Percentiles rank a stretch among this genome's conserved stretches.
Conservation (phyloP, 2,888 invertebrate species). For the Morinoia aosen region DNA sequence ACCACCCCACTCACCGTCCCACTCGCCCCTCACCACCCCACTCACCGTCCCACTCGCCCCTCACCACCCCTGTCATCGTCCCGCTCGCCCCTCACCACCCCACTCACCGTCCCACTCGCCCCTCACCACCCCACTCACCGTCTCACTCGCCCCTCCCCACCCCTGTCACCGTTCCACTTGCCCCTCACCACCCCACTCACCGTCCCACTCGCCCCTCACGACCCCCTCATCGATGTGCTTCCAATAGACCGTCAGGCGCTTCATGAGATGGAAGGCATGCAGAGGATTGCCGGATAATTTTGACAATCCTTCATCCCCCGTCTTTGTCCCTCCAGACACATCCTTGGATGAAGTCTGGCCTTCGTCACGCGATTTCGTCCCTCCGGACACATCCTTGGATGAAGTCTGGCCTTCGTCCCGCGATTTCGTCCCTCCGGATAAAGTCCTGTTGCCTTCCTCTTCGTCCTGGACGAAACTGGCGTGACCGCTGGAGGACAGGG, state of each 20-base stretch:
- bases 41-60: background rate
- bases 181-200: slow-evolving; percentile 8
- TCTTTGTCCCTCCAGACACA: background rate
- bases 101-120: background rate
- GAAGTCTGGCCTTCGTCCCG: background rate
- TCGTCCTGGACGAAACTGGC: slow-evolving; percentile 44
- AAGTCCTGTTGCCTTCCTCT: background rate
- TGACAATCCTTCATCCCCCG: background rate
- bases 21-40: slow-evolving; percentile 38
- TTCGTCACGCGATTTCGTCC: background rate
- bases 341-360: background rate
- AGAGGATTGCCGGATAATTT: slow-evolving; percentile 69
- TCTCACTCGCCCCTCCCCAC: background rate
- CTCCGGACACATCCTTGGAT: background rate
- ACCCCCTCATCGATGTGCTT: slow-evolving; percentile 62
- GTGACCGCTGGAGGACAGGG: slow-evolving; percentile 24
- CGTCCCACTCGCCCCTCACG: slow-evolving; percentile 36
- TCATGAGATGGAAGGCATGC: slow-evolving; percentile 70
- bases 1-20: background rate
- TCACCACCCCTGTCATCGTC: slow-evolving; percentile 63
- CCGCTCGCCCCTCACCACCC: slow-evolving; percentile 62
- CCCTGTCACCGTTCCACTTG: background rate
- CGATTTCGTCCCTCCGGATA: background rate
- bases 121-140: background rate
- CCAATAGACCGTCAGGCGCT: slow-evolving; percentile 70